Conservation (phyloP, 1,140 invertebrate genomes). For the Protaetia brevitarsis region DNA sequence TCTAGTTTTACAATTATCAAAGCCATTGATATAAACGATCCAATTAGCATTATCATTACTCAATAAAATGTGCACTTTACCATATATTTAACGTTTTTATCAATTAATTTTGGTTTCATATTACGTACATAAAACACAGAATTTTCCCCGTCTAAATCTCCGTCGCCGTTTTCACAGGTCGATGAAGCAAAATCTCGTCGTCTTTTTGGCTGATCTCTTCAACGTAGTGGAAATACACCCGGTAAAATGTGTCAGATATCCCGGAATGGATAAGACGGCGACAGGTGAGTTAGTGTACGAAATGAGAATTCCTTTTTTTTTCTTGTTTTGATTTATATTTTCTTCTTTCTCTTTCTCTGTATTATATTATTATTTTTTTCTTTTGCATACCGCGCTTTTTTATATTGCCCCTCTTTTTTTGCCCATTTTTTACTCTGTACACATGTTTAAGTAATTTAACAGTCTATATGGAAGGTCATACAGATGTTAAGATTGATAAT, state of each 20-base stretch:
- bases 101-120: not conserved
- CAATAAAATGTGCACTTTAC: too few species aligned
- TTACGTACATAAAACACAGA: not conserved
- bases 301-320: too few species aligned
- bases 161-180: slow-evolving; percentile 58
- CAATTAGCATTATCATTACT: too few species aligned
- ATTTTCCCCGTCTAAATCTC: not conserved
- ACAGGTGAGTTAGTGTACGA: slow-evolving; percentile 49
- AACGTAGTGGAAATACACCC: slow-evolving; percentile 93
- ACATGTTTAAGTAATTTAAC: too few species aligned
- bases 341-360: not conserved
- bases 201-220: slow-evolving; percentile 94
- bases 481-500: too few species aligned
- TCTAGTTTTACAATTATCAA: too few species aligned
- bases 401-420: not conserved
- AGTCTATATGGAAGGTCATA: too few species aligned
- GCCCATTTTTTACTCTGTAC: not conserved
- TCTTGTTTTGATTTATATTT: not conserved
- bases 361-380: not conserved
- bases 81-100: not conserved
- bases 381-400: slow-evolving; percentile 7
- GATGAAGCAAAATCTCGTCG: slow-evolving; percentile 90
- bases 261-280: slow-evolving; percentile 58
- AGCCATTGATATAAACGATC: too few species aligned
- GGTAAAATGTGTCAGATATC: slow-evolving; percentile 80